phyloP scores from a whole-genome alignment of 2,113 vertebrate species.

The Tursiops truncatus region DNA sequence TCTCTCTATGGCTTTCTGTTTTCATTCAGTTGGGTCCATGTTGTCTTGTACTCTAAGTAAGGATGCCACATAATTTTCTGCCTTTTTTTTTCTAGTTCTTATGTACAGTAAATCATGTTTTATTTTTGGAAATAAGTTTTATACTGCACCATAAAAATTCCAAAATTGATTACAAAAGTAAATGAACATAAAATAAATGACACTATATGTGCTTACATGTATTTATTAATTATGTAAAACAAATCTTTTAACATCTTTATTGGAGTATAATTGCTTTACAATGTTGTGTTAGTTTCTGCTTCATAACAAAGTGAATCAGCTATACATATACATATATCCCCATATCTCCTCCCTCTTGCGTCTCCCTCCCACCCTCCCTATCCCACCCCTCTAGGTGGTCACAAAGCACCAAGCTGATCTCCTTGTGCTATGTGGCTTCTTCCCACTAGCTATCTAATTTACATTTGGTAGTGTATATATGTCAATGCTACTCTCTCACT shows the following conservation, averaged over 20 bases:
- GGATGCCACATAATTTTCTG: background rate
- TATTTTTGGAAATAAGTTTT: slow-evolving; percentile 32
- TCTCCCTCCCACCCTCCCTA: too few relatives aligned
- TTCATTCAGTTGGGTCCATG: background rate
- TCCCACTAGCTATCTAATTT: too few relatives aligned
- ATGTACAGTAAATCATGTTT: background rate
- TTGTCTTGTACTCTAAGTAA: background rate
- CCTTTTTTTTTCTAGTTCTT: background rate
- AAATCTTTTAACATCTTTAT: background rate
- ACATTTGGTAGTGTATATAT: too few relatives aligned
- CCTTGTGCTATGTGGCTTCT: too few relatives aligned
- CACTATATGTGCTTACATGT: background rate
- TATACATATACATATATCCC: too few relatives aligned
- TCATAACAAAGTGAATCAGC: too few relatives aligned
- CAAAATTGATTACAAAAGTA: slow-evolving; percentile 24
- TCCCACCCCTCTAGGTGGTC: too few relatives aligned
- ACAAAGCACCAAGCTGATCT: too few relatives aligned
- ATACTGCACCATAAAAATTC: slow-evolving; percentile 17
- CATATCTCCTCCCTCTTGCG: too few relatives aligned
- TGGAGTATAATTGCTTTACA: too few relatives aligned
- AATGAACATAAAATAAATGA: slow-evolving; percentile 3
- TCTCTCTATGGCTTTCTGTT: background rate
- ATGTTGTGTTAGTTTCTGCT: too few relatives aligned
- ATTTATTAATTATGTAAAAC: background rate
- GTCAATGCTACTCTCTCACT: too few relatives aligned